These are phyloP conservation scores for Sorex araneus DNA, from an alignment of 2,113 vertebrate genomes.

Conservation along the genomic window DNA sequence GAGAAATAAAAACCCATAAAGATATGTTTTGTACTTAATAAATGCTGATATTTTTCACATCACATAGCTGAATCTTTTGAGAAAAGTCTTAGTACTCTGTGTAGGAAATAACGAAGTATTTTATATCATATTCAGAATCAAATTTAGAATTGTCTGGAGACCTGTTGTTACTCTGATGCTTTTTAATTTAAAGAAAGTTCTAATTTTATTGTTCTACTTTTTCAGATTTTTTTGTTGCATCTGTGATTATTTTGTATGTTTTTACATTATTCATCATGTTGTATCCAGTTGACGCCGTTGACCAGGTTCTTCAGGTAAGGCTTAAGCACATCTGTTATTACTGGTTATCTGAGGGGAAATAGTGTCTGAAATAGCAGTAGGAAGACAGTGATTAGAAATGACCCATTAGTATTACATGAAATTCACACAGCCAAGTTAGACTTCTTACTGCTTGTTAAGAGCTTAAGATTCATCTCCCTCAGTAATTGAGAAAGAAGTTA, in stretches of 20 bases:
- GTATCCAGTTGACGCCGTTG: constrained; percentile 90
- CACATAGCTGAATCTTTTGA: neutral
- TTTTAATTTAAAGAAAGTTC: constrained; percentile 64
- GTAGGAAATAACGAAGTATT: neutral
- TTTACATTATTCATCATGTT: constrained; percentile 95
- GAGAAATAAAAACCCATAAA: neutral
- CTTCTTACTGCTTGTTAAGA: neutral
- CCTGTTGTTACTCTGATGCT: constrained; percentile 36
- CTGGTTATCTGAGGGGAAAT: neutral
- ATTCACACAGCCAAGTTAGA: neutral
- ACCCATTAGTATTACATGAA: neutral
- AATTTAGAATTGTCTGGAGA: constrained; percentile 34
- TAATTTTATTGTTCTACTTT: constrained; percentile 79
- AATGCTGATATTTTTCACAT: constrained; percentile 31
- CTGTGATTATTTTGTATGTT: constrained; percentile 88
- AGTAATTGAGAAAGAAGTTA: neutral
- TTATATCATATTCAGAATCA: constrained; percentile 3
- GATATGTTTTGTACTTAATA: neutral
- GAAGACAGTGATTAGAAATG: neutral
- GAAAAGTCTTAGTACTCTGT: neutral
- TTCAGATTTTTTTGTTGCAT: constrained; percentile 90
- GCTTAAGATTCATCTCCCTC: neutral
- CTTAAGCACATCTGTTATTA: neutral
- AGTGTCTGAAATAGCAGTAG: neutral
- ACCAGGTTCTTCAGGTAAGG: constrained; percentile 93